phyloP scores from a whole-genome alignment of 2,113 vertebrate species.

The Aphelocoma coerulescens region DNA sequence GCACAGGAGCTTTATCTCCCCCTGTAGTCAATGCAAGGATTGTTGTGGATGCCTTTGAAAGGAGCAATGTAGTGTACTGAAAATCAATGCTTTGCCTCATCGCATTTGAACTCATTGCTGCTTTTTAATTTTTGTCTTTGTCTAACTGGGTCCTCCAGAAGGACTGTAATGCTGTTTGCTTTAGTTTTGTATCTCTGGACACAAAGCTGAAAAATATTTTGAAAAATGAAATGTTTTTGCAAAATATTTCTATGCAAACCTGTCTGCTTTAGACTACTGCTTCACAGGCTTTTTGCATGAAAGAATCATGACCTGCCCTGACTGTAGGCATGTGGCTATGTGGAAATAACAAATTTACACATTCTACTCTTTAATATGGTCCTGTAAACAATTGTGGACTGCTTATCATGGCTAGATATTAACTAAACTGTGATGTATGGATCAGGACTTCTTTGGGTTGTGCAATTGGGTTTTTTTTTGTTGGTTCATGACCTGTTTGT shows the following conservation, averaged over 20 bases:
- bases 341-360: neutral
- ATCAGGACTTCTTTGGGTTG: neutral
- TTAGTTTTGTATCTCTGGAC: neutral
- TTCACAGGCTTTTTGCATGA: neutral
- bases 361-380: neutral
- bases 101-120: neutral
- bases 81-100: neutral
- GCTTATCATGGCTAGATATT: neutral
- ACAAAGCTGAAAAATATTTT: neutral
- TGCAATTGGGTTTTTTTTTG: neutral
- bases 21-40: fast-evolving
- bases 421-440: neutral
- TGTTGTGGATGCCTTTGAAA: neutral
- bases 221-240: neutral
- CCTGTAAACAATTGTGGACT: neutral
- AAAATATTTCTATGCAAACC: neutral
- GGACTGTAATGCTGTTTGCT: neutral
- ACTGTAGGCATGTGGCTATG: neutral
- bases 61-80: neutral
- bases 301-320: neutral
- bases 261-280: neutral
- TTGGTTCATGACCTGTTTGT: neutral
- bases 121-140: neutral
- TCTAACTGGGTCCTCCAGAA: neutral
- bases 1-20: neutral